These are phyloP conservation scores for Phyllotreta striolata DNA, from an alignment of 2,888 invertebrate species.

Conservation along the genomic window DNA sequence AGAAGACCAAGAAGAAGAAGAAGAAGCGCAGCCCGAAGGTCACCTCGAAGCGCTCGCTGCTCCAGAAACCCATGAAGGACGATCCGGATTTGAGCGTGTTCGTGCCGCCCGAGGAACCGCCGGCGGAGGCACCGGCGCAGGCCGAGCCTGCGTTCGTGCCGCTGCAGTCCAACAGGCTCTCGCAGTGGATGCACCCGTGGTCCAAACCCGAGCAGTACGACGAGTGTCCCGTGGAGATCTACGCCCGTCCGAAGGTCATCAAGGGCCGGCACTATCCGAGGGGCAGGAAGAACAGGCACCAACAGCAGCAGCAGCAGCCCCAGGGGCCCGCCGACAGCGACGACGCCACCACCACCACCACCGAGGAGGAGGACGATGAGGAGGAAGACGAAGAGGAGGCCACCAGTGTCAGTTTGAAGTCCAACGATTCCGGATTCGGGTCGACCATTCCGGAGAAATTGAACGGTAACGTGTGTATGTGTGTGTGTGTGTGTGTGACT, in stretches of 20 bases:
- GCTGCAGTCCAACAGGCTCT: constrained; percentile 58
- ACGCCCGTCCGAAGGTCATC: constrained; percentile 59
- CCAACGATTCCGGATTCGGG: constrained; percentile 86
- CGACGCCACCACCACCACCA: constrained; percentile 21
- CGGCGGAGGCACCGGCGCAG: constrained; percentile 53
- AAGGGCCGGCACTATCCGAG: constrained; percentile 57
- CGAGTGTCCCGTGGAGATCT: constrained; percentile 58
- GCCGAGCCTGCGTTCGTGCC: constrained; percentile 60
- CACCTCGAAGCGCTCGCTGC: constrained; percentile 57
- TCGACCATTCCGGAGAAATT: constrained; percentile 69
- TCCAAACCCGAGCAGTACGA: constrained; percentile 59
- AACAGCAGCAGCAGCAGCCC: constrained; percentile 41
- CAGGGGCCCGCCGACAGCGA: too few relatives aligned
- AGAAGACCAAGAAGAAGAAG: background rate
- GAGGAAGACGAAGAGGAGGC: constrained; percentile 53
- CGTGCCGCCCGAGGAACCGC: constrained; percentile 46
- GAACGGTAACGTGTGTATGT: constrained; percentile 66
- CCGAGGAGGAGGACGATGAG: constrained; percentile 49
- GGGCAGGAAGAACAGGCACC: constrained; percentile 45
- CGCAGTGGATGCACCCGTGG: constrained; percentile 58
- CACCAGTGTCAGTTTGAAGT: constrained; percentile 74
- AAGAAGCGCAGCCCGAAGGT: constrained; percentile 37
- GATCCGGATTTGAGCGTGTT: constrained; percentile 59
- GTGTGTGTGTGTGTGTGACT: constrained; percentile 36
- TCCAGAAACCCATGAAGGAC: constrained; percentile 55